Evolutionary conservation across 2,888 invertebrate genomes (phyloP).

Genomic region (Osmoderma eremita): DNA sequence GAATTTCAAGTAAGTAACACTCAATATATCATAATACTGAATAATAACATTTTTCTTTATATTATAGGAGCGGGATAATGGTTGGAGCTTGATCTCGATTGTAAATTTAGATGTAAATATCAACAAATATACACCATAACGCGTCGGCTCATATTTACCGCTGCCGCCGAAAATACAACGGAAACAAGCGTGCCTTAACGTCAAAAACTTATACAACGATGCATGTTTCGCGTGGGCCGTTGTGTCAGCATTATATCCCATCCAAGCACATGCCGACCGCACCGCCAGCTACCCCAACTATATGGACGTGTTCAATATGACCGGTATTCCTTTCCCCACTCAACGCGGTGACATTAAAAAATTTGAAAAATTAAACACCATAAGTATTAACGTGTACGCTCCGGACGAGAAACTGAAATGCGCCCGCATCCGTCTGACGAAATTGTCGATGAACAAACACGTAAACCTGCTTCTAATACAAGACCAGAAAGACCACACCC

Average conservation of each 20-base stretch:
- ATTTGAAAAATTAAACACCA: constrained; percentile 31
- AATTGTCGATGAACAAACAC: neutral
- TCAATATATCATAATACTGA: neutral
- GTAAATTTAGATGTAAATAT: constrained; percentile 45
- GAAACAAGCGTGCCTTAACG: constrained; percentile 40
- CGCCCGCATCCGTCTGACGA: constrained; percentile 25
- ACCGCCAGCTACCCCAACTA: constrained; percentile 49
- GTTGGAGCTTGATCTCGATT: constrained; percentile 47
- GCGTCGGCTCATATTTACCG: constrained; percentile 49
- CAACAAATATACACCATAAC: constrained; percentile 39
- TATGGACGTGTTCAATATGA: constrained; percentile 48
- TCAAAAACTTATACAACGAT: constrained; percentile 38
- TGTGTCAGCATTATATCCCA: constrained; percentile 36
- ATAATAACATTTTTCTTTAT: neutral
- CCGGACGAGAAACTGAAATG: constrained; percentile 25
- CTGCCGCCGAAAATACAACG: constrained; percentile 30
- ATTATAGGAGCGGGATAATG: constrained; percentile 48
- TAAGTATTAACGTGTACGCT: constrained; percentile 40
- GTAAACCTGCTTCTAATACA: constrained; percentile 4
- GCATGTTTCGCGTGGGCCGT: constrained; percentile 41
- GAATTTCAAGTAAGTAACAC: constrained; percentile 43
- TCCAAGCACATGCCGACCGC: constrained; percentile 36
- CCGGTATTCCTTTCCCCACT: constrained; percentile 49
- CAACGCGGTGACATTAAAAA: constrained; percentile 23
- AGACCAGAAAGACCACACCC: neutral